Percentiles rank a stretch among this genome's conserved stretches.
These are phyloP conservation scores for Drosophila prostipennis DNA, from an alignment of 2,888 invertebrate species.

Conservation along the genomic window DNA sequence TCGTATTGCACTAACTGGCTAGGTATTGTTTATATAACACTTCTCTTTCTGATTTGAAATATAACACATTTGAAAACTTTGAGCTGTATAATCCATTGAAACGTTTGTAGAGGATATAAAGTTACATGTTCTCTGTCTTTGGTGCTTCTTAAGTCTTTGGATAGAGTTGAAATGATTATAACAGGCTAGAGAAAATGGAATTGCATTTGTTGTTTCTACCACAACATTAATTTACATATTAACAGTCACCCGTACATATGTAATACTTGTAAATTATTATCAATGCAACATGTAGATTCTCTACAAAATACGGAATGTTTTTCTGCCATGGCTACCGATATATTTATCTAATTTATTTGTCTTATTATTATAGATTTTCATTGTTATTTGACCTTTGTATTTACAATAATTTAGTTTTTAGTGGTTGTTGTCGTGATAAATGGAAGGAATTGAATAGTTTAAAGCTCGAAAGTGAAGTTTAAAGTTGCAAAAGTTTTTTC, in stretches of 20 bases:
- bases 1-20: constrained; percentile 25
- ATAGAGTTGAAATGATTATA: constrained; percentile 39
- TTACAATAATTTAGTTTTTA: constrained; percentile 50
- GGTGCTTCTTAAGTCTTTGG: constrained; percentile 60
- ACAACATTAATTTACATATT: constrained; percentile 41
- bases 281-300: constrained; percentile 78
- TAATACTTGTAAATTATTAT: constrained; percentile 77
- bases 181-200: constrained; percentile 8
- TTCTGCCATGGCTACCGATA: constrained; percentile 60
- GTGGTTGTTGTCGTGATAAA: background rate
- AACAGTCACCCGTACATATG: constrained; percentile 63
- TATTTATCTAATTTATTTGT: constrained; percentile 62
- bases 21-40: background rate
- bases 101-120: constrained; percentile 38
- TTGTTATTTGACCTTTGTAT: constrained; percentile 66
- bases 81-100: constrained; percentile 51
- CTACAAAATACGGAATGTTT: constrained; percentile 73
- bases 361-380: constrained; percentile 49
- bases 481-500: background rate
- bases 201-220: constrained; percentile 22
- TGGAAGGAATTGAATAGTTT: constrained; percentile 1
- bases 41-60: constrained; percentile 33
- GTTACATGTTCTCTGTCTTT: constrained; percentile 15
- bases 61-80: constrained; percentile 61
- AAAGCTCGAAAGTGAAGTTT: constrained; percentile 3